Evolutionary conservation across 2,797 vertebrate genomes (phyloP).

Genomic region (Diglossa cyanea): DNA sequence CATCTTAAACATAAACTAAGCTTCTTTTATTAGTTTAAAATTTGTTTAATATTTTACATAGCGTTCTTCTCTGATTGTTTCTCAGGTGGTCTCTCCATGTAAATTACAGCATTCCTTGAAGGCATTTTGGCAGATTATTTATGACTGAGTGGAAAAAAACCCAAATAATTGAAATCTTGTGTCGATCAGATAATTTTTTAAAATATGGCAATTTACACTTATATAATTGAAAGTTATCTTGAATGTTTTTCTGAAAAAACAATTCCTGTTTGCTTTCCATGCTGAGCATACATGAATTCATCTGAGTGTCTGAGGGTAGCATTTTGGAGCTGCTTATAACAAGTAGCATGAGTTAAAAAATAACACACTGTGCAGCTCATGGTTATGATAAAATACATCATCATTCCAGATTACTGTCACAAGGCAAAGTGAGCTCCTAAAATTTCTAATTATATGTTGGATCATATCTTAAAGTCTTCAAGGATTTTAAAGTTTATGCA

Average conservation of each 20-base stretch:
- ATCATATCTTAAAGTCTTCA: neutral
- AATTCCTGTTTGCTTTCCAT: neutral
- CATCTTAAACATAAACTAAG: neutral
- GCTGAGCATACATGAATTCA: neutral
- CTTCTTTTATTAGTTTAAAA: neutral
- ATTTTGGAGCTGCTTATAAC: neutral
- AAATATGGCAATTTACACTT: neutral
- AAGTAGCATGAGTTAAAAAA: neutral
- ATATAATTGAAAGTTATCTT: neutral
- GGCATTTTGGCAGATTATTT: neutral
- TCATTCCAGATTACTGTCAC: neutral
- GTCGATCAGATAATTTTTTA: neutral
- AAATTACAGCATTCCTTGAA: neutral
- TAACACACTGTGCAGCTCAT: neutral
- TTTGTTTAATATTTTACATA: neutral
- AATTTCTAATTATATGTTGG: neutral
- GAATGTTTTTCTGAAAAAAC: neutral
- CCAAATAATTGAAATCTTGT: neutral
- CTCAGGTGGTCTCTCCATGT: neutral
- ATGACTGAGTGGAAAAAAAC: neutral
- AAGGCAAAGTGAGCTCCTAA: neutral
- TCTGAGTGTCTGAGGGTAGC: neutral
- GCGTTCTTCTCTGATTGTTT: neutral
- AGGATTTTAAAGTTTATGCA: neutral
- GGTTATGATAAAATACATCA: neutral